These are phyloP conservation scores for Cariama cristata DNA, from an alignment of 2,113 vertebrate species.

Conservation along the genomic window DNA sequence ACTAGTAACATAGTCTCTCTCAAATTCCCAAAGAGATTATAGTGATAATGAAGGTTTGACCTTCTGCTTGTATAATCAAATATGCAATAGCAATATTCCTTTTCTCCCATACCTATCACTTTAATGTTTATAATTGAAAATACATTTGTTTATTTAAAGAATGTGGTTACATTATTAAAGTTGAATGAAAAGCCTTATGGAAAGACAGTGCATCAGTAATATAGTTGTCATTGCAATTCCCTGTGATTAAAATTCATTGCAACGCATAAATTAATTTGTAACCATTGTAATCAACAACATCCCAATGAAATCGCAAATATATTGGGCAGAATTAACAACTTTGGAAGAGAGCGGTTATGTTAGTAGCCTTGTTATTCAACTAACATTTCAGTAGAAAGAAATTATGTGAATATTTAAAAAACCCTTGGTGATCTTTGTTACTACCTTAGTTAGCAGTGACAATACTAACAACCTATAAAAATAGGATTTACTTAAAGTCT, in stretches of 20 bases:
- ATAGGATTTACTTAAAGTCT: neutral
- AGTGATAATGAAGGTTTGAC: slow-evolving; percentile 8
- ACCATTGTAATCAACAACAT: neutral
- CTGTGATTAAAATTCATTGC: neutral
- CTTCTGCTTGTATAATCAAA: neutral
- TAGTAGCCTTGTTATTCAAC: neutral
- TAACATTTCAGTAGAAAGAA: slow-evolving; percentile 6
- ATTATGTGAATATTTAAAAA: neutral
- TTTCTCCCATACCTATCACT: neutral
- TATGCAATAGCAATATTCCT: neutral
- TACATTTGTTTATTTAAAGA: neutral
- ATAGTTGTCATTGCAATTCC: neutral
- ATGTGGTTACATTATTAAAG: neutral
- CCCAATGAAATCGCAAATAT: slow-evolving; percentile 32
- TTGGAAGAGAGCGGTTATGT: neutral
- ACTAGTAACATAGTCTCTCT: neutral
- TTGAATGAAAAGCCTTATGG: neutral
- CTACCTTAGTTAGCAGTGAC: too few relatives aligned
- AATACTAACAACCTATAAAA: neutral
- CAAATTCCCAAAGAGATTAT: neutral
- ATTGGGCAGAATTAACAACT: slow-evolving; percentile 26
- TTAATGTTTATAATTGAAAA: neutral
- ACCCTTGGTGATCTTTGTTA: neutral
- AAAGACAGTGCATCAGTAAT: neutral
- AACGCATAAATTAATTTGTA: slow-evolving; percentile 46